Evolutionary conservation across 1,140 invertebrate genomes (phyloP).

Genomic region (Calosoma granatense): DNA sequence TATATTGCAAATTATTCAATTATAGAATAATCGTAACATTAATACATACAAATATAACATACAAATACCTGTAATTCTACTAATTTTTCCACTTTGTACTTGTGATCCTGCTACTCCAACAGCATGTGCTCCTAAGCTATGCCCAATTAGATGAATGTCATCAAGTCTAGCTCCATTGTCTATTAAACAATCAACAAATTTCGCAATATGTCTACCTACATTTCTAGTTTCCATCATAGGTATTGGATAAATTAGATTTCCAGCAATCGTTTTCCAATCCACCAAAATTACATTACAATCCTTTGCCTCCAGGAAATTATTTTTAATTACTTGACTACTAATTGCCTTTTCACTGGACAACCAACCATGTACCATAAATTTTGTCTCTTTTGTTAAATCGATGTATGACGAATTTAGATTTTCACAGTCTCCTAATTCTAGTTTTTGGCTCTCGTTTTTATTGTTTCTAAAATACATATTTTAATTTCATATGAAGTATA

Average conservation of each 20-base stretch:
- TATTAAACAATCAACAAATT: constrained; percentile 47
- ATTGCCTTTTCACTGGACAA: constrained; percentile 40
- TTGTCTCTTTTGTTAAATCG: constrained; percentile 44
- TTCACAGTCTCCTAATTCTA: not conserved
- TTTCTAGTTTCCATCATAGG: constrained; percentile 50
- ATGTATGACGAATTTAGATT: constrained; percentile 35
- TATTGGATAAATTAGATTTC: constrained; percentile 53
- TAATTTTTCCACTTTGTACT: constrained; percentile 39
- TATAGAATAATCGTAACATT: too few species aligned
- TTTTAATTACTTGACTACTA: constrained; percentile 33
- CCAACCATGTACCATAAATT: constrained; percentile 67
- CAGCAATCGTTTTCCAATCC: constrained; percentile 54
- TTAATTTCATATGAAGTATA: constrained; percentile 18
- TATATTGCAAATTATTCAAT: too few species aligned
- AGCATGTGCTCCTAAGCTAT: constrained; percentile 83
- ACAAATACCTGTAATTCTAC: constrained; percentile 53
- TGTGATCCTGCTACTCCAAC: constrained; percentile 69
- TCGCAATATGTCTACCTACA: constrained; percentile 49
- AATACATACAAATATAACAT: too few species aligned
- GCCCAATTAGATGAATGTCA: constrained; percentile 59
- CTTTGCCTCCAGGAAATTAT: constrained; percentile 38
- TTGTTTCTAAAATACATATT: not conserved
- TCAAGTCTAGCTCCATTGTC: constrained; percentile 38
- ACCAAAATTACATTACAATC: constrained; percentile 56
- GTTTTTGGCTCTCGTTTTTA: not conserved